A percentile compares a stretch with the other conserved stretches of the same genome.
phyloP scores from a whole-genome alignment of 1,140 invertebrate genomes.

The Magallana angulata region DNA sequence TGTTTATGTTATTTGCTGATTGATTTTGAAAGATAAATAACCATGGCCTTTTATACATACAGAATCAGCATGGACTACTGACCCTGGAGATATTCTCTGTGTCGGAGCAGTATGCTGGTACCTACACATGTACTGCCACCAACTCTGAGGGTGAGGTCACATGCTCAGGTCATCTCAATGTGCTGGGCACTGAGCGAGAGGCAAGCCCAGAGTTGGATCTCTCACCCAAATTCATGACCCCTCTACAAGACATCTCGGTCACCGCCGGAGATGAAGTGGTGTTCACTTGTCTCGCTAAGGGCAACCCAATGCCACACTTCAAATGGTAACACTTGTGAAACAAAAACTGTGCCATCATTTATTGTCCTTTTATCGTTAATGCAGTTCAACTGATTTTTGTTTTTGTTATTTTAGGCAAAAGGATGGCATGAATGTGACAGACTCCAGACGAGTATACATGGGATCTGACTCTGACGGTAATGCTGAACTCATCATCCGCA shows the following conservation, averaged over 20 bases:
- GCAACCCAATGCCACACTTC: conserved; percentile 75
- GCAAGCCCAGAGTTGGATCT: conserved; percentile 56
- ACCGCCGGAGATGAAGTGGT: conserved; percentile 72
- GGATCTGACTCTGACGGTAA: conserved; percentile 69
- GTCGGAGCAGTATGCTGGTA: conserved; percentile 84
- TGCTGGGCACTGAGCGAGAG: conserved; percentile 70
- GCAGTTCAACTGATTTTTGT: background rate
- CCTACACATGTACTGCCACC: conserved; percentile 92
- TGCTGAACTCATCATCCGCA: conserved; percentile 71
- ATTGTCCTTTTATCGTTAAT: background rate
- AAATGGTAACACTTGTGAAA: conserved; percentile 72
- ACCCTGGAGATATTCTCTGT: conserved; percentile 70
- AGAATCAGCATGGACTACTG: conserved; percentile 77
- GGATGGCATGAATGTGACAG: conserved; percentile 68
- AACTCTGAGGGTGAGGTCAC: conserved; percentile 81
- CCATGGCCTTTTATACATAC: conserved; percentile 22
- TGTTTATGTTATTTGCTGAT: too few relatives aligned
- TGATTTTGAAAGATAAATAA: background rate
- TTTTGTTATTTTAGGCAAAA: conserved; percentile 69
- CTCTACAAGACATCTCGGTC: conserved; percentile 70
- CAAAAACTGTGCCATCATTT: too few relatives aligned
- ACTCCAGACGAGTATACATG: conserved; percentile 63
- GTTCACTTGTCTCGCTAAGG: conserved; percentile 71
- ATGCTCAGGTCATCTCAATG: conserved; percentile 70
- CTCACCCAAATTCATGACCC: conserved; percentile 69